Percentiles rank a stretch among this genome's conserved stretches.
Conservation (phyloP, 2,113 vertebrate species). For the Sorex araneus region DNA sequence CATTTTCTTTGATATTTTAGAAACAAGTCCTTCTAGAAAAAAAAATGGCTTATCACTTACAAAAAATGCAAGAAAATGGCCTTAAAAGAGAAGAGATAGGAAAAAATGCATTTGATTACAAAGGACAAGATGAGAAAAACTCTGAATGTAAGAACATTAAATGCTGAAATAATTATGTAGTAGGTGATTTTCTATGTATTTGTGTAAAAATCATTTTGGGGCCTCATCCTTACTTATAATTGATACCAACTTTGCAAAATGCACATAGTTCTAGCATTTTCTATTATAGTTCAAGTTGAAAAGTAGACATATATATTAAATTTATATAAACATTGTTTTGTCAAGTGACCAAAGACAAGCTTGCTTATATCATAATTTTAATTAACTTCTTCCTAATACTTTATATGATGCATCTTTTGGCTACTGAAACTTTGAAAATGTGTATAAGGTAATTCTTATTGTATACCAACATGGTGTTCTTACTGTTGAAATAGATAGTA, state of each 20-base stretch:
- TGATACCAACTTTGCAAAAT: background rate
- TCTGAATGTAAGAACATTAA: slow-evolving; percentile 60
- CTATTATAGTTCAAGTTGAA: background rate
- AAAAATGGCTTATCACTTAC: slow-evolving; percentile 86
- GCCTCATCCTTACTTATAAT: background rate
- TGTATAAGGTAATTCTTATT: background rate
- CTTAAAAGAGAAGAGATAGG: slow-evolving; percentile 60
- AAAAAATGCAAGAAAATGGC: slow-evolving; percentile 78
- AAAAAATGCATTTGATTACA: slow-evolving; percentile 54
- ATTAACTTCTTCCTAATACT: background rate
- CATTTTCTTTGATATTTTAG: slow-evolving; percentile 71
- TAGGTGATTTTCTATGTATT: background rate
- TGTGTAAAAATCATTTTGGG: background rate
- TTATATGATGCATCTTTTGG: slow-evolving; percentile 10
- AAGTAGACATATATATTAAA: background rate
- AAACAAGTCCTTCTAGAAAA: slow-evolving; percentile 84
- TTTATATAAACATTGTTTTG: background rate
- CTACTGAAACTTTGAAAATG: slow-evolving; percentile 20
- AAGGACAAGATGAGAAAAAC: slow-evolving; percentile 33
- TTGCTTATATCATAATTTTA: background rate
- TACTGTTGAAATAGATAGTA: background rate
- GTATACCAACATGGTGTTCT: background rate
- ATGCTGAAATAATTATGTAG: background rate
- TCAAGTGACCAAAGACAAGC: background rate
- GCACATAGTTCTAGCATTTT: background rate